Evolutionary conservation across 2,113 vertebrate genomes (phyloP).

Genomic region (Seriola quinqueradiata): DNA sequence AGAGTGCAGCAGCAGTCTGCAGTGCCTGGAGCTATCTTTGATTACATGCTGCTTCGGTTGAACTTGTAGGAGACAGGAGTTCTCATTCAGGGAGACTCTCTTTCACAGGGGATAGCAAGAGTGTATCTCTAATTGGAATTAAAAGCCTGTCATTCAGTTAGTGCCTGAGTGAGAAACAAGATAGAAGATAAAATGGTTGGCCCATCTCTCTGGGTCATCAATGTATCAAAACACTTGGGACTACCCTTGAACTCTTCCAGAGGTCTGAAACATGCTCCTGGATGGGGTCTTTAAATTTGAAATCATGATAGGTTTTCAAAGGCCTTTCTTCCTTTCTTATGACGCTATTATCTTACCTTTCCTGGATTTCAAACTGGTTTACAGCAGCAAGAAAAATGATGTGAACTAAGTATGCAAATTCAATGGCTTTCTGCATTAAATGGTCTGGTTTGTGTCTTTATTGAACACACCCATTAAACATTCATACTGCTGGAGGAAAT

Average conservation of each 20-base stretch:
- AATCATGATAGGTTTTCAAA: neutral
- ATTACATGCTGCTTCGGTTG: slow-evolving; percentile 71
- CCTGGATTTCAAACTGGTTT: slow-evolving; percentile 9
- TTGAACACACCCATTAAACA: no score
- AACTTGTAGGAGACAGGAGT: slow-evolving; percentile 74
- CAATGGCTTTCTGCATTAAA: no score
- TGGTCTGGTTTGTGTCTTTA: no score
- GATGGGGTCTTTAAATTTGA: slow-evolving; percentile 2
- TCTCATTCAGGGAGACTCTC: slow-evolving; percentile 67
- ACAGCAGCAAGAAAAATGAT: no score
- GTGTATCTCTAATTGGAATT: slow-evolving; percentile 51
- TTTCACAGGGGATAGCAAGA: slow-evolving; percentile 41
- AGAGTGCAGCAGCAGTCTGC: slow-evolving; percentile 58
- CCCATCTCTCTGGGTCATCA: slow-evolving; percentile 31
- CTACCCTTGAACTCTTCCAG: slow-evolving; percentile 2
- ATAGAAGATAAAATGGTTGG: slow-evolving; percentile 41
- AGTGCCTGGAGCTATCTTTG: slow-evolving; percentile 71
- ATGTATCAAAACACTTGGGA: slow-evolving; percentile 15
- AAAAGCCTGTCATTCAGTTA: slow-evolving; percentile 49
- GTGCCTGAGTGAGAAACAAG: slow-evolving; percentile 31
- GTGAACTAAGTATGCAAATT: no score
- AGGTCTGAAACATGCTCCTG: neutral
- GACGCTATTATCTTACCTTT: neutral
- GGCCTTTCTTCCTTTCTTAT: neutral
- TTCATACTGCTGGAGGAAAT: no score